These are phyloP conservation scores for Oryzias curvinotus DNA, from an alignment of 2,113 vertebrate species.

Conservation along the genomic window DNA sequence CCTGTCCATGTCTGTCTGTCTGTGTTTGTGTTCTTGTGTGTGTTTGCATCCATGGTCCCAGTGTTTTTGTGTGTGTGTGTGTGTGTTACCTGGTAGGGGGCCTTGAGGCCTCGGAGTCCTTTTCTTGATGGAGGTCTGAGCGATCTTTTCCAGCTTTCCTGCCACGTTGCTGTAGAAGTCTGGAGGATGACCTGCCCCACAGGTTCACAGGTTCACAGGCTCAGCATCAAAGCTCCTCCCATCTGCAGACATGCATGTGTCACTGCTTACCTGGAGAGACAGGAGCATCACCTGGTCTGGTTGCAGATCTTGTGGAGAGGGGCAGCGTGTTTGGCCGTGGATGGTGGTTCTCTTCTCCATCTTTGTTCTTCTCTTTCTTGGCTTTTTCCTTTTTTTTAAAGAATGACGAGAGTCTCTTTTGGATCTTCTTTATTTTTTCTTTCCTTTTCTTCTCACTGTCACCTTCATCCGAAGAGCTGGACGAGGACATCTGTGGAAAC, in stretches of 20 bases:
- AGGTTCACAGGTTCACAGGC: background rate
- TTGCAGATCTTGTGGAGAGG: background rate
- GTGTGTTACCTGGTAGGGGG: constrained; percentile 23
- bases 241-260: too few relatives aligned
- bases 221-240: too few relatives aligned
- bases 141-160: constrained; percentile 68
- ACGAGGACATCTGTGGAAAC: constrained; percentile 38
- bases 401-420: constrained; percentile 42
- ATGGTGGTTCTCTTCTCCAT: constrained; percentile 5
- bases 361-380: constrained; percentile 38
- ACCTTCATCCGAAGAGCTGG: constrained; percentile 68
- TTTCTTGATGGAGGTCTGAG: constrained; percentile 51
- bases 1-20: too few relatives aligned
- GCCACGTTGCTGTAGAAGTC: constrained; percentile 74
- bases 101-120: constrained; percentile 18
- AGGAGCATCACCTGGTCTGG: rapidly evolving
- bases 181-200: constrained; percentile 54
- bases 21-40: too few relatives aligned
- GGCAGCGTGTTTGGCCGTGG: constrained; percentile 16
- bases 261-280: constrained; percentile 63
- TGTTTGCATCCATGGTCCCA: too few relatives aligned
- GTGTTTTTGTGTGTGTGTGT: too few relatives aligned
- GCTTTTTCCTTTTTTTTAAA: constrained; percentile 50
- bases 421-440: constrained; percentile 51
- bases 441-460: constrained; percentile 57